Base-by-base conservation (phyloP, 2,888 invertebrate genomes). In the Nineta flava region DNA sequence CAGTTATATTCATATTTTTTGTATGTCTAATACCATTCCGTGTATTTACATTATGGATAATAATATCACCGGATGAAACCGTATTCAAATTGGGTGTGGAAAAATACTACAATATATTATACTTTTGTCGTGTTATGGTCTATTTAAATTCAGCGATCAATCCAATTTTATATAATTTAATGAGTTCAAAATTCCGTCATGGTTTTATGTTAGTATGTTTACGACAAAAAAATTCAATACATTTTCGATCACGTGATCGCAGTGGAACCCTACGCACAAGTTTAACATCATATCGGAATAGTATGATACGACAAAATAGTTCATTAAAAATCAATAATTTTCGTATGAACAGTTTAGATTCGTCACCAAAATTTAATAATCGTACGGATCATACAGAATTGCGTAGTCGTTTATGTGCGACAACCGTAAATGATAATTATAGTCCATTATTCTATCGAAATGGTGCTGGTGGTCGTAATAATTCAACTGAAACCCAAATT, bases 131-230 rank as follows among this genome's bases (percentile, higher is more conserved):
- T 55, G 81, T 88, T 46, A 86, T 92, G 84, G 70, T 87, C 48
- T 92, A 91, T 61, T 72, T 91, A 53, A 92, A 93, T 66, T 91
- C 91, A 3, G 91, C 90, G 40, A 77, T 90, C 56, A 92, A 93
- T 66, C 92, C 92, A 1, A 84, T 92, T 56, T 70, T 93, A n/a
- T 93, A 93, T 64, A 92, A 91, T 64, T 70, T 92, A 54, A 88
- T 92, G 84, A 90, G 88, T 41, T 87, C 88, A 2, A 91, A 90
- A 68, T 93, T 93, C 62, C 78, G 92, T 2, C 76, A 80, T 50
- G 87, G 87, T 1, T 88, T 88, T 59, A 71, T 81, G 50, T 76
- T 74, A 59, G 73, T 86, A 0, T 84, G 80, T 59, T 73, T 77
- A 41, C 71, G 75, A 55, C 72, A 71, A 50, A 71, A 68, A 50